Percentiles rank a stretch among this genome's conserved stretches.
Evolutionary conservation across 1,140 invertebrate species (phyloP).

Genomic region (Musca vetustissima): DNA sequence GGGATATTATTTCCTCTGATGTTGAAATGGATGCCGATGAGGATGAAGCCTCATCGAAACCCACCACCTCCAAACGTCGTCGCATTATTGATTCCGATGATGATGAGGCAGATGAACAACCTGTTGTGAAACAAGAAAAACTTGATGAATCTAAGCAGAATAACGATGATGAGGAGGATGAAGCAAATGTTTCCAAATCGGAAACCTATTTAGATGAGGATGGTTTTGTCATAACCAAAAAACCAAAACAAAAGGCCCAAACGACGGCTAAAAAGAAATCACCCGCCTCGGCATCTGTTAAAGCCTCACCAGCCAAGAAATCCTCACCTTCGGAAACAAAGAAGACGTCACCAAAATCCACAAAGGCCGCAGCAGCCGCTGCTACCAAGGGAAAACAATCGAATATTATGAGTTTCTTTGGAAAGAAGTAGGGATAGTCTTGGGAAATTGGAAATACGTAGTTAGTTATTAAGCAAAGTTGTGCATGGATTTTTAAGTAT

Average conservation of each 20-base stretch:
- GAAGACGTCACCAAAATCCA: constrained; percentile 31
- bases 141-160: constrained; percentile 29
- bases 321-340: not conserved
- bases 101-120: constrained; percentile 42
- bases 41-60: constrained; percentile 1
- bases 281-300: constrained; percentile 20
- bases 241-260: constrained; percentile 29
- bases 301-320: not conserved
- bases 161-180: constrained; percentile 24
- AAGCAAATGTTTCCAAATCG: constrained; percentile 29
- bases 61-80: constrained; percentile 36
- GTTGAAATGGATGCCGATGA: constrained; percentile 34
- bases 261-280: constrained; percentile 22
- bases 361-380: constrained; percentile 22
- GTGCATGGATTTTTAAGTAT: no score
- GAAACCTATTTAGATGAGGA: constrained; percentile 52
- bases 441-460: no score
- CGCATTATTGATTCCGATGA: constrained; percentile 49
- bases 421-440: constrained; percentile 42
- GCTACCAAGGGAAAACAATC: constrained; percentile 43
- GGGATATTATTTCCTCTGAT: constrained; percentile 33
- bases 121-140: constrained; percentile 28
- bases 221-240: constrained; percentile 50
- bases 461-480: no score
- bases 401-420: constrained; percentile 49